A percentile compares a stretch with the other conserved stretches of the same genome.
Evolutionary conservation across 2,113 vertebrate genomes (phyloP).

Genomic region (Oryzias celebensis): DNA sequence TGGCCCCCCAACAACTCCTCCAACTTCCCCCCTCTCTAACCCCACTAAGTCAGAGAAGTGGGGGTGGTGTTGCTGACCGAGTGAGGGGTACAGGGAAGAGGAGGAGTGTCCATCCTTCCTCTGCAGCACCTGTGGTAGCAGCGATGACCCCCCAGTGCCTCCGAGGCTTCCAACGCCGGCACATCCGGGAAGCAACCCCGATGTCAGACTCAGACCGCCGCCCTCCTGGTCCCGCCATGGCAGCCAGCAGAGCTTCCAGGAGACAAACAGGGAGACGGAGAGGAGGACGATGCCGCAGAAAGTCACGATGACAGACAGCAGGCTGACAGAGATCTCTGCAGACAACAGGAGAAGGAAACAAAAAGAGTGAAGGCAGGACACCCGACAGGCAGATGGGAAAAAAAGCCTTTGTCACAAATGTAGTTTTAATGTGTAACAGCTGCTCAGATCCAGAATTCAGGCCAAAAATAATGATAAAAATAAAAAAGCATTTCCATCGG

Average conservation of each 20-base stretch:
- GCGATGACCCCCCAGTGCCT: slow-evolving; percentile 68
- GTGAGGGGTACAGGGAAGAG: slow-evolving; percentile 75
- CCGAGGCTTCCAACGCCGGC: slow-evolving; percentile 75
- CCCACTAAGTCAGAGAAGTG: slow-evolving; percentile 86
- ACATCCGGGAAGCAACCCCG: slow-evolving; percentile 78
- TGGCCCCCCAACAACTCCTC: slow-evolving; percentile 69
- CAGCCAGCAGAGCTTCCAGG: slow-evolving; percentile 95
- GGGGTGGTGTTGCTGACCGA: slow-evolving; percentile 82
- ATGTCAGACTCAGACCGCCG: slow-evolving; percentile 78
- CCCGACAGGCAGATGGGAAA: neutral
- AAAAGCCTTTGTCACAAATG: too few relatives aligned
- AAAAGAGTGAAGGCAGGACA: neutral
- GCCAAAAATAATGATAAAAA: too few relatives aligned
- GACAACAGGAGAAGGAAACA: neutral
- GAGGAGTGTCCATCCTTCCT: slow-evolving; percentile 78
- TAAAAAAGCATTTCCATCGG: too few relatives aligned
- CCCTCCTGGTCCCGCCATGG: slow-evolving; percentile 90
- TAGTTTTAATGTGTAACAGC: too few relatives aligned
- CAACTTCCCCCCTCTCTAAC: slow-evolving; percentile 75
- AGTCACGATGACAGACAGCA: slow-evolving; percentile 91
- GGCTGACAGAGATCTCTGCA: slow-evolving; percentile 90
- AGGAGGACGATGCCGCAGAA: slow-evolving; percentile 93
- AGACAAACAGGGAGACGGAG: slow-evolving; percentile 92
- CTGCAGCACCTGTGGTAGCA: slow-evolving; percentile 76
- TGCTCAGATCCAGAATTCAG: too few relatives aligned